Evolutionary conservation across 2,888 invertebrate genomes (phyloP), one percentile per base, ranked within the genome.

Genomic region (Diplolepis rosae): DNA sequence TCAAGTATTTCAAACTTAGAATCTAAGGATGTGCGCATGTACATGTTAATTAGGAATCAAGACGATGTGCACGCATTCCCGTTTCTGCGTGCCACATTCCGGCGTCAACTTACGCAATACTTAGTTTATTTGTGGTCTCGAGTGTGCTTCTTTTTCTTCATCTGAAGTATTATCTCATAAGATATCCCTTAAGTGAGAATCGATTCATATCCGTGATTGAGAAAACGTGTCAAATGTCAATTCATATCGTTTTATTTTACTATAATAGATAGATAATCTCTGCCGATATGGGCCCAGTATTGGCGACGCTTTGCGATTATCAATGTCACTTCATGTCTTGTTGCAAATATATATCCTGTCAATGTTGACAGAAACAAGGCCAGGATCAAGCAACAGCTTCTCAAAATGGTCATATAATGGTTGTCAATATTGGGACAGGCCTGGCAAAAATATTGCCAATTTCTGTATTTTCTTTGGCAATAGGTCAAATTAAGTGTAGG

Each of bases 11-110:
- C 22, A 42, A 27, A 45, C 35, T 9, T 35, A 30, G 9, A 4
- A 9, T 11, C 42, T n/a, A 18, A 18, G 15, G 15, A 30, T 66
- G 24, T 7, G 30, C 30, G 15, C 30, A 54, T 18, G 54, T 15
- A 32, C 32, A 54, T 32, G 28, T 30, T 48, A 45, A 48, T 66
- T 30, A 30, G 48, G 66, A 50, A 35, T 66, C 66, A n/a, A 50
- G 66, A 66, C 66, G 66, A 66, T 50, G 51, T 66, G 66, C 32
- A 48, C 51, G 66, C 51, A 66, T 66, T 66, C 66, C 51, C 35
- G 13, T 35, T n/a, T n/a, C n/a, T 42, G 45, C 65, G 65, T 45
- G 13, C 65, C 51, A 22, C 50, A 66, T 48, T 15, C 48, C 66
- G 39, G 3, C 15, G 22, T 0, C n/a, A n/a, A 11, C 35, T 65